These are phyloP conservation scores for Ophion ventricosus DNA, from an alignment of 2,888 invertebrate genomes.

Conservation along the genomic window DNA sequence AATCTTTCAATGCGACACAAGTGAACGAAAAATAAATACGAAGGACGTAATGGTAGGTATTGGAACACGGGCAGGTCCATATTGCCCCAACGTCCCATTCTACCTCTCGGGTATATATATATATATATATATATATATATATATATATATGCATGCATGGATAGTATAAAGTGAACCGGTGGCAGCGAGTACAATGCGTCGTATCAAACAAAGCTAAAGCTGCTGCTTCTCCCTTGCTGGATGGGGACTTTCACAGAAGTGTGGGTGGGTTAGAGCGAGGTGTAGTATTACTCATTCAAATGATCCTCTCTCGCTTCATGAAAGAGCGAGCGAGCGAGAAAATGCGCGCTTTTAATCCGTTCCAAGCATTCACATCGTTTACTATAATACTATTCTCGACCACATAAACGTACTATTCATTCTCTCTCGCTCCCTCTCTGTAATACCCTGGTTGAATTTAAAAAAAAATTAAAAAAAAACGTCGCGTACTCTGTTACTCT, in stretches of 20 bases:
- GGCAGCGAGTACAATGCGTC: constrained; percentile 81
- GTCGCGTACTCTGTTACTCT: constrained; percentile 67
- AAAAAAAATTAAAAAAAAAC: constrained; percentile 69
- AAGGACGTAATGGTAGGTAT: not conserved
- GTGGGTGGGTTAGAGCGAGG: constrained; percentile 82
- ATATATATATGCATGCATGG: constrained; percentile 52
- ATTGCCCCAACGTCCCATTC: constrained; percentile 44
- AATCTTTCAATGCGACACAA: not conserved
- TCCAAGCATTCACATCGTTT: constrained; percentile 80
- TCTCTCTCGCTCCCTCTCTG: constrained; percentile 21
- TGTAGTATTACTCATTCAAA: constrained; percentile 84
- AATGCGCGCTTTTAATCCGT: constrained; percentile 80
- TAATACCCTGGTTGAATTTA: constrained; percentile 76
- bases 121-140: constrained; percentile 59
- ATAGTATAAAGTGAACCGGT: constrained; percentile 81
- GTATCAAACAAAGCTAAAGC: constrained; percentile 82
- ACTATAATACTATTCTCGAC: constrained; percentile 62
- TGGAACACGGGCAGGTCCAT: not conserved
- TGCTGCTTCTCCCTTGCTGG: constrained; percentile 68
- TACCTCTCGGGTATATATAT: constrained; percentile 47
- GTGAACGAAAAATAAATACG: not conserved
- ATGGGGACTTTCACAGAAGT: constrained; percentile 77
- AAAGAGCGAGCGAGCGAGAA: constrained; percentile 60
- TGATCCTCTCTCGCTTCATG: constrained; percentile 78
- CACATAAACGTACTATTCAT: constrained; percentile 55